Base-by-base conservation (phyloP, 2,113 vertebrate genomes). In the Tor tambroides region DNA sequence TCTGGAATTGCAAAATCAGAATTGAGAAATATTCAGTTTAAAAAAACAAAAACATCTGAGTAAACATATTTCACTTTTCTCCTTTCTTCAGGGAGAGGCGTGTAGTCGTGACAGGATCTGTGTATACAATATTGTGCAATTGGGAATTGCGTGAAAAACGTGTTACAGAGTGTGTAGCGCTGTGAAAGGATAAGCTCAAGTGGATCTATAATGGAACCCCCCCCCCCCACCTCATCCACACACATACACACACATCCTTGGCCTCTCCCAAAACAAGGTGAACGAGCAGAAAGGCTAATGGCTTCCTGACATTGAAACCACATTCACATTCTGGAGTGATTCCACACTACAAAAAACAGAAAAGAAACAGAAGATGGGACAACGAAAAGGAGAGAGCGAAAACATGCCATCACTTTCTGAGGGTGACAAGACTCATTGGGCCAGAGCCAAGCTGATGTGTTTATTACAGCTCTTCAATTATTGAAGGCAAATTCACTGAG, bases 241-340 rank as follows among this genome's bases (percentile, higher is more conserved):
- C 2, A 63, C 80, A 82, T 8, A 6, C 28, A 54, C 82, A 51
- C 23, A 63, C 74, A 46, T 46, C 56, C 59, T 28, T 63, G 19
- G 81, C 71, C 80, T 86, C 74, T 74, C 76, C 67, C 54, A 35
- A 6, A 77, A 59, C 83, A 89, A 87, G 71, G 77, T 54, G 82
- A 26, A 15, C 21, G 38, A 75, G 84, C 77, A 65, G 59, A 32
- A 71, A 43, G 17, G 77, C 54, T 38, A 59, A 86, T 82, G 83
- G 65, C 69, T 69, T 85, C 83, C 91, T 89, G 79, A 91, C 80
- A 90, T 21, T 87, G 59, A 91, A 90, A 92, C 80, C 87, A 88
- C 78, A 89, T 85, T 87, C 59, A 77, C 38, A 2, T 86, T 79
- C 56, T 88, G 67, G 87, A 87, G 76, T 59, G 56, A 63, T 86